Conservation (phyloP, 2,888 invertebrate genomes). For the Chromoteleia sp. region DNA sequence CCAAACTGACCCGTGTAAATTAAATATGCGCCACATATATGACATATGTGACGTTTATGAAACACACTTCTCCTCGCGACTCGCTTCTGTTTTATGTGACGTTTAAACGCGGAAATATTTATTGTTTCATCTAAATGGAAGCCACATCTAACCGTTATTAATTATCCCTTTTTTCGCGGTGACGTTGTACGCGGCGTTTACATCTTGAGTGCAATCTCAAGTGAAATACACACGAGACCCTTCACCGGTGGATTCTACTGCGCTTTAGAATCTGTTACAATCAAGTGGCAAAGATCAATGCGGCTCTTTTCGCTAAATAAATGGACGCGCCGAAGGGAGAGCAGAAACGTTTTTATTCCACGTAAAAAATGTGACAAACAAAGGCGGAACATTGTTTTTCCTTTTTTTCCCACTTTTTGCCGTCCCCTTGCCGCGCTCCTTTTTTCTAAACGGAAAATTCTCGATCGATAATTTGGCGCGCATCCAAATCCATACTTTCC, state of each 20-base stretch:
- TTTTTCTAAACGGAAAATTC: constrained; percentile 31
- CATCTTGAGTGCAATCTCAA: constrained; percentile 41
- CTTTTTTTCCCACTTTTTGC: constrained; percentile 17
- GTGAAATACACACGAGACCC: constrained; percentile 30
- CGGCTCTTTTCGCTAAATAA: constrained; percentile 45
- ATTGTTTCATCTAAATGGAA: too few relatives aligned
- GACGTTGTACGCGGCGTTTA: neutral
- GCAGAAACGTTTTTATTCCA: constrained; percentile 8
- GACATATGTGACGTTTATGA: too few relatives aligned
- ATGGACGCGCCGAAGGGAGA: constrained; percentile 25
- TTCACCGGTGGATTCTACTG: constrained; percentile 17
- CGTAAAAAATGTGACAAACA: constrained; percentile 42
- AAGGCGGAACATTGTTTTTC: constrained; percentile 27
- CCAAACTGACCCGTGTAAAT: too few relatives aligned
- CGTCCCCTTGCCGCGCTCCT: neutral
- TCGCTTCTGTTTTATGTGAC: too few relatives aligned
- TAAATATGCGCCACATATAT: too few relatives aligned
- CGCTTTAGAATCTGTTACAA: constrained; percentile 39
- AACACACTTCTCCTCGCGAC: too few relatives aligned
- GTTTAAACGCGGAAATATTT: too few relatives aligned
- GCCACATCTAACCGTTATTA: neutral
- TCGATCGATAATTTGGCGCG: constrained; percentile 54
- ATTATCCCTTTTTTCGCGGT: constrained; percentile 1
- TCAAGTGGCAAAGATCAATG: constrained; percentile 58
- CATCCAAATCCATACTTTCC: constrained; percentile 29